phyloP scores from a whole-genome alignment of 92 coral and sea anemone species.

The Porites lobata region DNA sequence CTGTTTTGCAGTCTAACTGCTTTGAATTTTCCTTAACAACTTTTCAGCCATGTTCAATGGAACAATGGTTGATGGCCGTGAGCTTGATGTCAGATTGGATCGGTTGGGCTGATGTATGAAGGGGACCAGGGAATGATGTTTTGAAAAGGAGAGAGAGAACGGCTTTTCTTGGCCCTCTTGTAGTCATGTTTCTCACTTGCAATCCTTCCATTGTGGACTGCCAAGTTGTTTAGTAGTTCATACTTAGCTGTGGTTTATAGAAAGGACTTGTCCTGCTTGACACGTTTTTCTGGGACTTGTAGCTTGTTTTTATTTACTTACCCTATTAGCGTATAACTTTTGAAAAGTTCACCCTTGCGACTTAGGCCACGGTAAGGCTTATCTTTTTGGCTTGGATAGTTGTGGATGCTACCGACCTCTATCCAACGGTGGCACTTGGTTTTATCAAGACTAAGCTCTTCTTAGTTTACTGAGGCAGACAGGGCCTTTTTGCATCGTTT shows the following conservation, averaged over 20 bases:
- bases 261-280: neutral
- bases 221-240: neutral
- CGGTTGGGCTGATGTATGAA: slow-evolving; percentile 74
- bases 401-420: neutral
- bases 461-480: neutral
- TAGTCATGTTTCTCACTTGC: neutral
- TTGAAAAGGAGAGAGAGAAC: neutral
- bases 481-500: neutral
- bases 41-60: slow-evolving; percentile 84
- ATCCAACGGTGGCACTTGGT: neutral
- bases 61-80: slow-evolving; percentile 88
- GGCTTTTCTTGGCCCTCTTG: neutral
- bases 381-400: neutral
- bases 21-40: slow-evolving; percentile 71
- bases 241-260: neutral
- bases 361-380: neutral
- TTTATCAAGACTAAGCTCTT: neutral
- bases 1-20: neutral
- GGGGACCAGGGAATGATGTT: neutral
- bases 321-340: neutral
- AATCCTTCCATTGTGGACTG: neutral
- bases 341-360: neutral
- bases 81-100: slow-evolving; percentile 96
- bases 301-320: neutral
- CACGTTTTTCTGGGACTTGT: neutral